Base-by-base conservation (phyloP, 2,797 vertebrate species). In the Chrysocyon brachyurus region DNA sequence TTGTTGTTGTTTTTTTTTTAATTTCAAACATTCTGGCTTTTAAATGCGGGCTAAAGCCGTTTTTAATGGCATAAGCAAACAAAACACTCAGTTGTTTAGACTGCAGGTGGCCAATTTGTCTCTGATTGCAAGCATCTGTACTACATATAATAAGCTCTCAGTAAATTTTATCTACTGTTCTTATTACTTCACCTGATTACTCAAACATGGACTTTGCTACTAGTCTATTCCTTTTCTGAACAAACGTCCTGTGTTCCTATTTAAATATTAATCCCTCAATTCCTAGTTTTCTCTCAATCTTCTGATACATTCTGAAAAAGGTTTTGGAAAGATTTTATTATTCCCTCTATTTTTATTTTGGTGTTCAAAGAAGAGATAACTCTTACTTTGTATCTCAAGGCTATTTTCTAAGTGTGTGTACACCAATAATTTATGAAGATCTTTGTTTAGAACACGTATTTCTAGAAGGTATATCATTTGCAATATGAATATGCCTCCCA, bases 21-120 rank as follows among this genome's bases (percentile, higher is more conserved):
- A 90, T 49, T 91, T 64, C 2, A 73, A 70, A 81, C 88, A 28
- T 31, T 88, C 86, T 82, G 31, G 26, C 73, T 90, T 95, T 96
- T 52, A 90, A 96, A 90, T 85, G 81, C 26, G 28, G 17, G 31
- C 56, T 93, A 33, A 93, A 93, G 91, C 82, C 92, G 83, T 87
- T 82, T 95, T 86, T 78, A 92, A 83, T 77, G 33, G 28, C 33
- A 59, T 22, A 19, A 46, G 24, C 59, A 96, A 87, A 87, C 73
- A 94, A 92, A 94, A 95, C 66, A 94, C 26, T 84, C n/a, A 40
- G 46, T 61, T 77, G 78, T 86, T 75, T 31, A 75, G 78, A 94
- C 94, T 64, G 86, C 89, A 96, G 91, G 97, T 86, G 95, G 79
- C 87, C 81, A 68, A 61, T 95, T 66, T 26, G 33, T 77, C 57